Conservation (phyloP, 2,797 vertebrate genomes). For the Malurus leucopterus region DNA sequence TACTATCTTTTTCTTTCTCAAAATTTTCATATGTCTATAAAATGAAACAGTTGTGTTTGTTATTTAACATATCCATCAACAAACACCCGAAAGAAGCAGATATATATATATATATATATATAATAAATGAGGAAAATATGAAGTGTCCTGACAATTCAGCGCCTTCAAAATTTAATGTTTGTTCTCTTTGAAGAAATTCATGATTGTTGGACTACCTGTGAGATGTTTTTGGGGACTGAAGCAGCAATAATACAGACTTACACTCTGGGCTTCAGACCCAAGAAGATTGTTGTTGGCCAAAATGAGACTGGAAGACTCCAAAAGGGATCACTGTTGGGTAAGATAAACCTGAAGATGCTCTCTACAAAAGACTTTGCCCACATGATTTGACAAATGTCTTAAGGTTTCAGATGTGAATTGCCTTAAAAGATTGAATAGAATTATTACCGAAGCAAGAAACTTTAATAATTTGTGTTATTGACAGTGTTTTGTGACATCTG, state of each 20-base stretch:
- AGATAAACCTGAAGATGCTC: not conserved
- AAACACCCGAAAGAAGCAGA: not conserved
- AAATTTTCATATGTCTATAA: not conserved
- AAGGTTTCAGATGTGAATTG: not conserved
- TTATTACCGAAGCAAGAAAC: not conserved
- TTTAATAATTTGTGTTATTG: not conserved
- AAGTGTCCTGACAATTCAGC: not conserved
- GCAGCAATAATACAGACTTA: not conserved
- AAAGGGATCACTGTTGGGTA: not conserved
- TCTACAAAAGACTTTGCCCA: not conserved
- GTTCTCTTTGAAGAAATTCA: not conserved
- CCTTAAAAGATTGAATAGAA: not conserved
- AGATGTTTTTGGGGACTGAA: not conserved
- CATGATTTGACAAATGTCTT: not conserved
- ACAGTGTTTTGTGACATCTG: not conserved
- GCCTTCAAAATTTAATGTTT: not conserved
- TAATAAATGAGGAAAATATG: not conserved
- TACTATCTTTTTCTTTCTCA: not conserved
- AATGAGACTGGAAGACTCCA: not conserved
- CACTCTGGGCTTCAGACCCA: not conserved
- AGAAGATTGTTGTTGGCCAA: not conserved
- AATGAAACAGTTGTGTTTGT: not conserved
- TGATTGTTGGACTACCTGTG: not conserved
- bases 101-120: not conserved
- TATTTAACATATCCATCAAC: not conserved